Percentiles rank a stretch among this genome's conserved stretches.
These are phyloP conservation scores for Pollenia labialis DNA, from an alignment of 2,888 invertebrate species.

Conservation along the genomic window DNA sequence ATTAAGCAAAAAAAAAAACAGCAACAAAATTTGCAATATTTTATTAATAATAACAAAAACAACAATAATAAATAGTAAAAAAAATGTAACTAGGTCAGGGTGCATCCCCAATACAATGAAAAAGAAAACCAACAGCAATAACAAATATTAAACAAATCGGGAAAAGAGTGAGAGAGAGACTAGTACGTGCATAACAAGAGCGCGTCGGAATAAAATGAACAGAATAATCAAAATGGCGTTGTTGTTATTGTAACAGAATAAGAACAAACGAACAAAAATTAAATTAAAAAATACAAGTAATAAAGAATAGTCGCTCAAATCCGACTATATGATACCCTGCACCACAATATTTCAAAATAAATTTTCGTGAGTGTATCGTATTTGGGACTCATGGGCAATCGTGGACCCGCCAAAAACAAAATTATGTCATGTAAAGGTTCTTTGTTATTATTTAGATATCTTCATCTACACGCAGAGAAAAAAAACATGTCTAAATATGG, in stretches of 20 bases:
- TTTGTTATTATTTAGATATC: no score
- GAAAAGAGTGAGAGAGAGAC: conserved; percentile 21
- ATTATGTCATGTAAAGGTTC: no score
- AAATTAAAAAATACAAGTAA: background rate
- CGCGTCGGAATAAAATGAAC: conserved; percentile 9
- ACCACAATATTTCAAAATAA: no score
- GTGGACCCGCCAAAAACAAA: no score
- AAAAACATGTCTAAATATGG: no score
- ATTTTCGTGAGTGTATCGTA: no score
- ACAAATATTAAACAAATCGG: conserved; percentile 27
- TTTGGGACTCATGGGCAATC: no score
- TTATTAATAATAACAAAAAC: conserved; percentile 71
- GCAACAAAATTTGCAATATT: conserved; percentile 68
- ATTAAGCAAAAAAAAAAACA: conserved; percentile 49
- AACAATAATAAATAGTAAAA: conserved; percentile 66
- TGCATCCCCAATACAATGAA: conserved; percentile 77
- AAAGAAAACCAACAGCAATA: conserved; percentile 48
- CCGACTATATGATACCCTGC: no score
- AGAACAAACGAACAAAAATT: conserved; percentile 1
- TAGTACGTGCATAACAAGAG: background rate
- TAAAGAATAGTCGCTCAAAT: no score
- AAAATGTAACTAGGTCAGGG: conserved; percentile 83
- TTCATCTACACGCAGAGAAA: no score
- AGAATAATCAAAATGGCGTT: conserved; percentile 31
- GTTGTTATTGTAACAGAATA: background rate